Evolutionary conservation across 2,113 vertebrate species (phyloP).

Genomic region (Melozone crissalis): DNA sequence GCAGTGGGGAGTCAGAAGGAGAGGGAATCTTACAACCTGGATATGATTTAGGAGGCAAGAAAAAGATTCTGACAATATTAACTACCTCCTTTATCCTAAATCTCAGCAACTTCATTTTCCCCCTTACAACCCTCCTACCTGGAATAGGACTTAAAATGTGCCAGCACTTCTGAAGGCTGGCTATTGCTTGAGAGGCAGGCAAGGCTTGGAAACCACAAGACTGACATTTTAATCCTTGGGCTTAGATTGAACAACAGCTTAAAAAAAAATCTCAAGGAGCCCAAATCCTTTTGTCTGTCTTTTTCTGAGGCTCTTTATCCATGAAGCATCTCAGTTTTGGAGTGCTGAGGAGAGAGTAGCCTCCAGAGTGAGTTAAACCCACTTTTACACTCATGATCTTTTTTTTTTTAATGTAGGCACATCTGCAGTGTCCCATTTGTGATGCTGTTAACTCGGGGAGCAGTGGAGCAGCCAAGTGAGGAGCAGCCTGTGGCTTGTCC

Average conservation of each 20-base stretch:
- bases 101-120: not conserved
- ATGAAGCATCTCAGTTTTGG: accelerated
- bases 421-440: not conserved
- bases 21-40: not conserved
- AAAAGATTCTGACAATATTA: not conserved
- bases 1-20: not conserved
- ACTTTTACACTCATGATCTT: not conserved
- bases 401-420: not conserved
- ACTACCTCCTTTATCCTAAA: not conserved
- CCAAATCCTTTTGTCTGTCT: not conserved
- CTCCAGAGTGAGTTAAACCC: not conserved
- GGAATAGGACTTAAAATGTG: not conserved
- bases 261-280: not conserved
- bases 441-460: not conserved
- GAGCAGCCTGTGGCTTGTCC: not conserved
- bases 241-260: not conserved
- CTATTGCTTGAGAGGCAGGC: not conserved
- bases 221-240: not conserved
- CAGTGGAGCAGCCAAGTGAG: not conserved
- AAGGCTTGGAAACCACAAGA: not conserved
- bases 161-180: not conserved
- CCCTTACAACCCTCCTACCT: not conserved
- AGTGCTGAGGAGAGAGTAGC: not conserved
- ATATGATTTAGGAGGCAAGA: not conserved
- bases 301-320: not conserved